Evolutionary conservation across 2,113 vertebrate species (phyloP).

Genomic region (Verasper variegatus): DNA sequence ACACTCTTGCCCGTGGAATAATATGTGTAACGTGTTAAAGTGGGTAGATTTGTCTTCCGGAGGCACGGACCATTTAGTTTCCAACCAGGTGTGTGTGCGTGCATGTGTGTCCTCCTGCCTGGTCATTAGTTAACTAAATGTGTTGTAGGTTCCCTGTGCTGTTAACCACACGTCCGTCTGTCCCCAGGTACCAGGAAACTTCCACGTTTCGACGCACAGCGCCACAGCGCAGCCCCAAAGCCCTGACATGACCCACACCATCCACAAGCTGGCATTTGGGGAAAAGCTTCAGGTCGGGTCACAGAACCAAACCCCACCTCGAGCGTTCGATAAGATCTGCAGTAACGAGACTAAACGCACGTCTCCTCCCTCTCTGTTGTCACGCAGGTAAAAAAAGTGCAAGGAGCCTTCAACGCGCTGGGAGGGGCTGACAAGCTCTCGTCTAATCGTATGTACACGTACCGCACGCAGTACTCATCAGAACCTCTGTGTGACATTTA

Average conservation of each 20-base stretch:
- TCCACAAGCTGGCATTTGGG: slow-evolving; percentile 96
- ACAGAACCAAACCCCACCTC: background rate
- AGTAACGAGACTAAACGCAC: background rate
- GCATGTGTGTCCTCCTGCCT: background rate
- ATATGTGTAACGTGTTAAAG: slow-evolving; percentile 13
- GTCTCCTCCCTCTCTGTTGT: slow-evolving; percentile 18
- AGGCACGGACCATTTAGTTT: slow-evolving; percentile 42
- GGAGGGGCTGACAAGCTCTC: slow-evolving; percentile 91
- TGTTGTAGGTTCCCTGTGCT: background rate
- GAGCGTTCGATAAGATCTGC: background rate
- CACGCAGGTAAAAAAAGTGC: slow-evolving; percentile 89
- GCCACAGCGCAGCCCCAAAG: slow-evolving; percentile 96
- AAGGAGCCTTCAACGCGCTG: slow-evolving; percentile 96
- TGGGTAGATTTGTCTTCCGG: slow-evolving; percentile 12
- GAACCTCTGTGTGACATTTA: slow-evolving; percentile 14
- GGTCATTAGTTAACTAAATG: slow-evolving; percentile 54
- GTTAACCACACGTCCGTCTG: slow-evolving; percentile 2
- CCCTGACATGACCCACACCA: slow-evolving; percentile 97
- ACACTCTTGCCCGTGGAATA: slow-evolving; percentile 26
- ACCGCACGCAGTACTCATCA: slow-evolving; percentile 12
- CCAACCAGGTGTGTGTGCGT: slow-evolving; percentile 7
- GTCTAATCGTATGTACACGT: slow-evolving; percentile 91
- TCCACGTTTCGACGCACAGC: slow-evolving; percentile 98
- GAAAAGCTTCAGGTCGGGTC: slow-evolving; percentile 90
- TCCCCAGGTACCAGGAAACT: slow-evolving; percentile 95